phyloP scores from a whole-genome alignment of 2,797 vertebrate species.

The Leptoclinus maculatus region DNA sequence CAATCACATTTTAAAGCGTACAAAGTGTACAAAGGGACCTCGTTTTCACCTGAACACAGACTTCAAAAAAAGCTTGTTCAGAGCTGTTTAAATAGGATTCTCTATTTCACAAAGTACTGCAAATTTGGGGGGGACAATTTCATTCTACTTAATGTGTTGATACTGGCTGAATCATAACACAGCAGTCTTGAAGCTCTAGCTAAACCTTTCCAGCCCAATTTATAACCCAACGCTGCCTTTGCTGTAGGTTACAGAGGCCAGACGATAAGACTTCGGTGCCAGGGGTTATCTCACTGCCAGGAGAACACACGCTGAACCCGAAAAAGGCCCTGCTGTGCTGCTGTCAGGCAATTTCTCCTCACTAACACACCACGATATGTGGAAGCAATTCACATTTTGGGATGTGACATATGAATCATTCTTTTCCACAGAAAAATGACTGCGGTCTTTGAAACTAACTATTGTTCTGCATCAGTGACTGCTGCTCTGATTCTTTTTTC shows the following conservation, averaged over 20 bases:
- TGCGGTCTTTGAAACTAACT: constrained; percentile 28
- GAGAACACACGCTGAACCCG: constrained; percentile 58
- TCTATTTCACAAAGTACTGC: constrained; percentile 36
- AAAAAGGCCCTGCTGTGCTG: constrained; percentile 59
- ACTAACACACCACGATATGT: constrained; percentile 39
- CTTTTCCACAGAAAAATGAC: constrained; percentile 48
- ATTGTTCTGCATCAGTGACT: constrained; percentile 42
- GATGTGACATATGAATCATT: constrained; percentile 47
- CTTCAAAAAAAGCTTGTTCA: constrained; percentile 37
- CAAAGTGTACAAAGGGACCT: constrained; percentile 28
- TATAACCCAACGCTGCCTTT: constrained; percentile 44
- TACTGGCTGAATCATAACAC: constrained; percentile 24
- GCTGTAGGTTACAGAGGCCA: constrained; percentile 61
- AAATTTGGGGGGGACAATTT: neutral
- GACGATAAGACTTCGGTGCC: constrained; percentile 44
- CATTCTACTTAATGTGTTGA: neutral
- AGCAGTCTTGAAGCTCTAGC: constrained; percentile 9
- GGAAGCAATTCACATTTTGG: constrained; percentile 39
- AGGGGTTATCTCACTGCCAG: constrained; percentile 64
- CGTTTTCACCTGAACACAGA: constrained; percentile 29
- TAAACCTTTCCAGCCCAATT: constrained; percentile 42
- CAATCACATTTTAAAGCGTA: constrained; percentile 40
- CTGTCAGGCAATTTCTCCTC: constrained; percentile 58
- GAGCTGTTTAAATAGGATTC: constrained; percentile 34
- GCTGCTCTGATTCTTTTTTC: constrained; percentile 46